phyloP scores from a whole-genome alignment of 2,797 vertebrate genomes.

The Leptoclinus maculatus region DNA sequence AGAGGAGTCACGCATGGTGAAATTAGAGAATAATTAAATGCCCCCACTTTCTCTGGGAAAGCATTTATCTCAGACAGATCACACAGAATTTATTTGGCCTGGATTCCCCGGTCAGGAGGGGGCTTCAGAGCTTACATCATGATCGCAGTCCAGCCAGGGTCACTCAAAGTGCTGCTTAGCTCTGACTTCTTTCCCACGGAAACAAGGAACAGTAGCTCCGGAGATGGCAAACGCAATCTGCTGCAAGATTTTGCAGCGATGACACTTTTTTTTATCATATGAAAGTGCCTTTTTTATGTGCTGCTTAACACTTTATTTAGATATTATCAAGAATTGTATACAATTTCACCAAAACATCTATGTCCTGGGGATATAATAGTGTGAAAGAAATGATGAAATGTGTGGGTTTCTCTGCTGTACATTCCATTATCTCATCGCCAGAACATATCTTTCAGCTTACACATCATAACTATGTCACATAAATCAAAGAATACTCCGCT shows the following conservation, averaged over 20 bases:
- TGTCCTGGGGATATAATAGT: not conserved
- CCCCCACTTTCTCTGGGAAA: conserved; percentile 58
- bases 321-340: not conserved
- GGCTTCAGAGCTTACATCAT: conserved; percentile 21
- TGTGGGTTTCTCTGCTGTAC: not conserved
- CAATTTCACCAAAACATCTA: not conserved
- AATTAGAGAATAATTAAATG: conserved; percentile 19
- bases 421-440: not conserved
- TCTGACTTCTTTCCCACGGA: conserved; percentile 55
- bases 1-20: not conserved
- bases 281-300: not conserved
- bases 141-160: conserved; percentile 41
- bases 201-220: conserved; percentile 29
- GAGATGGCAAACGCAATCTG: conserved; percentile 4
- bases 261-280: not conserved
- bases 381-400: no score
- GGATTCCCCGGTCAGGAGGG: conserved; percentile 11
- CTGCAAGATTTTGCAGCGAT: not conserved
- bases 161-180: conserved; percentile 29
- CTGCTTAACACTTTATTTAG: not conserved
- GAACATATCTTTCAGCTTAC: not conserved
- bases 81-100: conserved; percentile 33
- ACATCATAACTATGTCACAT: conserved; percentile 10
- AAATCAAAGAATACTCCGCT: conserved; percentile 1
- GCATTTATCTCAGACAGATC: conserved; percentile 41